A percentile compares a stretch with the other conserved stretches of the same genome.
These are phyloP conservation scores for Cyaniris semiargus DNA, from an alignment of 2,888 invertebrate species.

Conservation along the genomic window DNA sequence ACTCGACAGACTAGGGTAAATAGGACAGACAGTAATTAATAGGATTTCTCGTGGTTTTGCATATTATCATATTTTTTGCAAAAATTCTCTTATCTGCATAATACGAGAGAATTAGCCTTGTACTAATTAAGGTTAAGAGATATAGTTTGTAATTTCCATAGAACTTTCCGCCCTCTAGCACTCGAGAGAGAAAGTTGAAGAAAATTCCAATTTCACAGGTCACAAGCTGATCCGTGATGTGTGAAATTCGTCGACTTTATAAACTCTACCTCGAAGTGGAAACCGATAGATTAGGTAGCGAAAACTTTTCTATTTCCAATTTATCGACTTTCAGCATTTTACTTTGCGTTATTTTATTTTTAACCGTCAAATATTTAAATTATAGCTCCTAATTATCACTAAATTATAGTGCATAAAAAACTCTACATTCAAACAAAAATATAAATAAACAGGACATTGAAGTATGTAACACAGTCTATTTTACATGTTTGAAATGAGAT, in stretches of 20 bases:
- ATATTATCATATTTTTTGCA: neutral
- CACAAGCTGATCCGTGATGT: slow-evolving; percentile 45
- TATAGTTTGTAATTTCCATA: slow-evolving; percentile 48
- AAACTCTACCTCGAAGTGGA: neutral
- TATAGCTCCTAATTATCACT: too few species aligned
- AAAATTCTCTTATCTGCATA: neutral
- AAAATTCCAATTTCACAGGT: slow-evolving; percentile 63
- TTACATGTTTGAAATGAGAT: neutral
- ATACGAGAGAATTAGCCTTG: slow-evolving; percentile 38
- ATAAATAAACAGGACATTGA: neutral
- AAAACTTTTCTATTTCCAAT: neutral
- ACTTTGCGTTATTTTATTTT: too few species aligned
- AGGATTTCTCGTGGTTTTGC: neutral
- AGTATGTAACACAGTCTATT: neutral
- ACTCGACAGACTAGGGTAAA: neutral
- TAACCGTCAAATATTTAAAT: too few species aligned
- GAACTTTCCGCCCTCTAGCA: slow-evolving; percentile 46
- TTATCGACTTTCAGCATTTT: neutral
- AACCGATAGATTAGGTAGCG: neutral
- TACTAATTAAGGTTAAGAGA: slow-evolving; percentile 41
- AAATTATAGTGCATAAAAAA: neutral
- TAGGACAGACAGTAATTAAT: neutral
- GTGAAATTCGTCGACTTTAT: slow-evolving; percentile 41
- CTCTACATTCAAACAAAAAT: neutral
- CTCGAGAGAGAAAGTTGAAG: slow-evolving; percentile 50